Evolutionary conservation across 2,113 vertebrate genomes (phyloP).

Genomic region (Phainopepla nitens): DNA sequence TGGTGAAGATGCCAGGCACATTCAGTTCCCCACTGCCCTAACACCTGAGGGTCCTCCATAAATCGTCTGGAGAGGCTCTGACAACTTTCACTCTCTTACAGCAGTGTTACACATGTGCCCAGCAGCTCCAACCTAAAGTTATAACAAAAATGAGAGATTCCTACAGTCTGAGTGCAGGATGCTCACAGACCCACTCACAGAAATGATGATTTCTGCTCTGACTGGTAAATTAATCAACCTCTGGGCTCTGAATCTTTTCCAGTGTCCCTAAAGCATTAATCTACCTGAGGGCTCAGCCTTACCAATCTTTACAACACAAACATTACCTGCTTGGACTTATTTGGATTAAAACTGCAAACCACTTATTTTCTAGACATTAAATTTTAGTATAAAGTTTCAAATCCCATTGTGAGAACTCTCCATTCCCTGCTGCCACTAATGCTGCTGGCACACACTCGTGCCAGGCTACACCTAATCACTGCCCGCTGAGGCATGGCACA

Average conservation of each 20-base stretch:
- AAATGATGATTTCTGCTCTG: not conserved
- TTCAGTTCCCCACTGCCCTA: not conserved
- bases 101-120: not conserved
- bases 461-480: not conserved
- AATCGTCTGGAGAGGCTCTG: not conserved
- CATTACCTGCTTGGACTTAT: not conserved
- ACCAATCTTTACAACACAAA: not conserved
- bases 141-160: not conserved
- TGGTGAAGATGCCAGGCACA: rapidly evolving
- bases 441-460: not conserved
- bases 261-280: not conserved
- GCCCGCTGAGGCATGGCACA: not conserved
- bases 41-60: not conserved
- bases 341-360: not conserved
- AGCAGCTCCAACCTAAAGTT: not conserved
- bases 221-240: not conserved
- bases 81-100: not conserved
- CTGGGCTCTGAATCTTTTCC: not conserved
- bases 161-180: not conserved
- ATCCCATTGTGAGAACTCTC: not conserved
- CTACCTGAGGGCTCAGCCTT: not conserved
- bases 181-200: not conserved
- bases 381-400: conserved; percentile 18
- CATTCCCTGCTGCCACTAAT: not conserved
- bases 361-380: conserved; percentile 25